Evolutionary conservation across 2,888 invertebrate species (phyloP).

Genomic region (Cynaeus angustus): DNA sequence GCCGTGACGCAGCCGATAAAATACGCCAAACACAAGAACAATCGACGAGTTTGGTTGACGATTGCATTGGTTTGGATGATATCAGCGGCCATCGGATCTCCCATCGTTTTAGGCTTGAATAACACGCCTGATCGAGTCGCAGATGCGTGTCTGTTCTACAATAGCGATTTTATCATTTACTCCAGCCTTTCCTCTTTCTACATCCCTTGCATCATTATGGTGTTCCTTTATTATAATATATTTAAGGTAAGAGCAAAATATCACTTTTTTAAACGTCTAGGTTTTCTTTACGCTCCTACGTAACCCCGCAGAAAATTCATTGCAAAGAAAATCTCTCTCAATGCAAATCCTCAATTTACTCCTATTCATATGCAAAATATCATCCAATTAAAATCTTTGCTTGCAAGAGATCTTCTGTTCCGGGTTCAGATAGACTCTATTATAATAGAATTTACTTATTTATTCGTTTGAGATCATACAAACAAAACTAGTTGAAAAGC

Average conservation of each 20-base stretch:
- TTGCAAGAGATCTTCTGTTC: background rate
- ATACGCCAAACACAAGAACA: slow-evolving; percentile 99
- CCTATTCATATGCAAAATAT: slow-evolving; percentile 37
- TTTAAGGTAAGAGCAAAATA: slow-evolving; percentile 85
- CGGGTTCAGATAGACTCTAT: slow-evolving; percentile 21
- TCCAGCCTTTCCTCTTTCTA: slow-evolving; percentile 99
- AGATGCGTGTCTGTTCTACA: slow-evolving; percentile 95
- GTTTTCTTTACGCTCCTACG: background rate
- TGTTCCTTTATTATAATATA: slow-evolving; percentile 97
- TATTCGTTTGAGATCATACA: slow-evolving; percentile 8
- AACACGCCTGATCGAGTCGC: slow-evolving; percentile 90
- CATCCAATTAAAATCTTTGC: slow-evolving; percentile 32
- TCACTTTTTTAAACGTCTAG: background rate
- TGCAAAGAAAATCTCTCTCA: slow-evolving; percentile 17
- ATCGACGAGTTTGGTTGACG: slow-evolving; percentile 93
- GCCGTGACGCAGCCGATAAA: slow-evolving; percentile 99
- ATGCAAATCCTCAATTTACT: slow-evolving; percentile 37
- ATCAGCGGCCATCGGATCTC: slow-evolving; percentile 95
- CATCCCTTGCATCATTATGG: slow-evolving; percentile 98
- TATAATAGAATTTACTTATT: slow-evolving; percentile 18
- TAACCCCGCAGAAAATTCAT: slow-evolving; percentile 5
- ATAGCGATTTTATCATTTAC: slow-evolving; percentile 97
- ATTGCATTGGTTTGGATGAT: slow-evolving; percentile 97
- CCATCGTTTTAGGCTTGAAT: slow-evolving; percentile 96
- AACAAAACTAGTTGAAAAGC: too few relatives aligned